Percentiles rank a stretch among this genome's conserved stretches.
Conservation (phyloP, 2,888 invertebrate genomes). For the Chymomyza amoena region DNA sequence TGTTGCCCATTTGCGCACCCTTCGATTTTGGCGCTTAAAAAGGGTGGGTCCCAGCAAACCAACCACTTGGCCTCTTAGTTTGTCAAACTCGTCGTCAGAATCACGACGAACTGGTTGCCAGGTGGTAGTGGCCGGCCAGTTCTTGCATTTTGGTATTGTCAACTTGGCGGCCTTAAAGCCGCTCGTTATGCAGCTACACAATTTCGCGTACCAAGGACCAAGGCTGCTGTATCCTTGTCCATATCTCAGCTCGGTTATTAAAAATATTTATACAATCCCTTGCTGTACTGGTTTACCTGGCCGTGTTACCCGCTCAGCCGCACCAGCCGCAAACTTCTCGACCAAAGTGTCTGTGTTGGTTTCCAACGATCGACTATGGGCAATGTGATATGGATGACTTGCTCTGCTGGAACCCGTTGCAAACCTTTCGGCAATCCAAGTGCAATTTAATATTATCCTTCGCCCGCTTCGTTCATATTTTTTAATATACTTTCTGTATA, state of each 20-base stretch:
- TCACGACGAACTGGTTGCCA: not conserved
- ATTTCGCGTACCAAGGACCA: not conserved
- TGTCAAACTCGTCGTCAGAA: not conserved
- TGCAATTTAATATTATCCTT: conserved; percentile 52
- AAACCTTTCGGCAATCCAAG: conserved; percentile 10
- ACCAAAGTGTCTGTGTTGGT: too few relatives aligned
- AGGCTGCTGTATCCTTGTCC: not conserved
- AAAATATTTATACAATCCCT: too few relatives aligned
- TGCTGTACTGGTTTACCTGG: too few relatives aligned
- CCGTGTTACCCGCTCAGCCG: too few relatives aligned
- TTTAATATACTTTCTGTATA: too few relatives aligned
- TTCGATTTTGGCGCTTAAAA: conserved; percentile 2
- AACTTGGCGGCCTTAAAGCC: conserved; percentile 1
- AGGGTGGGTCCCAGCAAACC: not conserved
- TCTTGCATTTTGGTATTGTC: not conserved
- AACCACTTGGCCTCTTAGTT: not conserved
- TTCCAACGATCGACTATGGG: too few relatives aligned
- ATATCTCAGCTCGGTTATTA: not conserved
- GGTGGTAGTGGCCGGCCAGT: not conserved
- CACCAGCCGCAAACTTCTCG: too few relatives aligned
- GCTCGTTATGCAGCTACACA: not conserved
- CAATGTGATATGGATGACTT: too few relatives aligned
- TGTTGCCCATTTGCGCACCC: conserved; percentile 1
- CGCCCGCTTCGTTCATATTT: not conserved
- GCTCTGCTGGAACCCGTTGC: not conserved